phyloP scores from a whole-genome alignment of 2,888 invertebrate genomes.

The Drosophila niveifrons region DNA sequence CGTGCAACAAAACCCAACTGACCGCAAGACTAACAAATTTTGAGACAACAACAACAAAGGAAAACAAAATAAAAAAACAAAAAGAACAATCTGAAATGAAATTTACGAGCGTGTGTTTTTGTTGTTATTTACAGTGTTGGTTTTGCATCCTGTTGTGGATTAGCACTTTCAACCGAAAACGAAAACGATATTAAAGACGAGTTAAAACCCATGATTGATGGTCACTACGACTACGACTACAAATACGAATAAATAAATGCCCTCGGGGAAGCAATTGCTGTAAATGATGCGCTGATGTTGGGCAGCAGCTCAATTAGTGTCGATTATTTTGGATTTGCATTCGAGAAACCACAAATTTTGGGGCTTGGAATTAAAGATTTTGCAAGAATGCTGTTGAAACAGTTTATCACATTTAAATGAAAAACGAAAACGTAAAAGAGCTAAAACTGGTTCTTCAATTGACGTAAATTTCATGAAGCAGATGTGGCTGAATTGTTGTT shows the following conservation, averaged over 20 bases:
- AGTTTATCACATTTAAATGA: conserved; percentile 54
- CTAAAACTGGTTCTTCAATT: conserved; percentile 66
- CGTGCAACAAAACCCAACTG: conserved; percentile 5
- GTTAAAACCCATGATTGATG: conserved; percentile 19
- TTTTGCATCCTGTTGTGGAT: conserved; percentile 19
- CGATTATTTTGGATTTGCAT: conserved; percentile 10
- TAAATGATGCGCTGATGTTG: conserved; percentile 11
- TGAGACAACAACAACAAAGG: conserved; percentile 26
- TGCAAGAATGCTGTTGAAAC: conserved; percentile 53
- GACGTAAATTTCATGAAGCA: conserved; percentile 56
- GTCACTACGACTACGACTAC: background rate
- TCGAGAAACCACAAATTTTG: conserved; percentile 9
- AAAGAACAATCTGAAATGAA: background rate
- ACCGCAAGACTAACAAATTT: conserved; percentile 36
- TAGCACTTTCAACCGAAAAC: conserved; percentile 17
- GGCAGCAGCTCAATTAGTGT: background rate
- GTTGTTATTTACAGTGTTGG: conserved; percentile 7
- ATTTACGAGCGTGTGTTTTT: background rate
- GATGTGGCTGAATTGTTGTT: conserved; percentile 32
- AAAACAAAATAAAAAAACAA: background rate
- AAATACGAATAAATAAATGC: background rate
- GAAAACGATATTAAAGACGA: background rate
- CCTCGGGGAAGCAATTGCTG: conserved; percentile 15
- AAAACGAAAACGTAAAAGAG: conserved; percentile 23
- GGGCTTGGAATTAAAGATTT: conserved; percentile 41